Base-by-base conservation (phyloP, 2,797 vertebrate species). In the Enteromius fasciolatus region DNA sequence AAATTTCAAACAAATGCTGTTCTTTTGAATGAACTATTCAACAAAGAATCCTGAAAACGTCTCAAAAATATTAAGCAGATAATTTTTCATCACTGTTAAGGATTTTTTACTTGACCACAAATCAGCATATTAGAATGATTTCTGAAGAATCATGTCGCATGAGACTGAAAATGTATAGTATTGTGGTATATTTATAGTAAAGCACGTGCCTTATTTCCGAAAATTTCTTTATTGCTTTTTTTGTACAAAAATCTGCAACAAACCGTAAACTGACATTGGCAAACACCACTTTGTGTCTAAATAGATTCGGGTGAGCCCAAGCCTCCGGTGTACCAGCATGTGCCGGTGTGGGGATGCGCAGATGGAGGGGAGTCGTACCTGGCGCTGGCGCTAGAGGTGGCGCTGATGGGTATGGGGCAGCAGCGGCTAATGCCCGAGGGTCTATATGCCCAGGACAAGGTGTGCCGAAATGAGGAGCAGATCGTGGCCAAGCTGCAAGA, bases 401-500 rank as follows among this genome's bases (percentile, higher is more conserved):
- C 97, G 9, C 92, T 99, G 85, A 97, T 99, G 97, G 98, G 98
- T 8, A 97, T 99, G 97, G 98, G 98, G 76, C 98, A 99, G 90
- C 98, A 99, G 91, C 95, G 98, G 76, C 95, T 99, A 89, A 99
- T 99, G 98, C 98, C 98, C 0, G 98, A 99, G 91, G 98, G 98
- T 52, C 93, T 99, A 3, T 99, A 99, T 0, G 96, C 97, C 41
- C 98, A 99, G 93, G 98, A 99, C 89, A 99, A 99, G 91, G 98
- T 99, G 82, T 99, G 98, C 89, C 97, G 97, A 48, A 99, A 99
- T 0, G 98, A 99, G 91, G 98, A 99, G 90, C 98, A 99, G 90
- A 97, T 99, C 52, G 95, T 99, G 0, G 92, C 91, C 63, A 97
- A 96, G 82, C 95, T 99, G 84, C 97, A 98, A 88, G 98, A 99